phyloP scores from a whole-genome alignment of 2,113 vertebrate species.

The Hymenochirus boettgeri region DNA sequence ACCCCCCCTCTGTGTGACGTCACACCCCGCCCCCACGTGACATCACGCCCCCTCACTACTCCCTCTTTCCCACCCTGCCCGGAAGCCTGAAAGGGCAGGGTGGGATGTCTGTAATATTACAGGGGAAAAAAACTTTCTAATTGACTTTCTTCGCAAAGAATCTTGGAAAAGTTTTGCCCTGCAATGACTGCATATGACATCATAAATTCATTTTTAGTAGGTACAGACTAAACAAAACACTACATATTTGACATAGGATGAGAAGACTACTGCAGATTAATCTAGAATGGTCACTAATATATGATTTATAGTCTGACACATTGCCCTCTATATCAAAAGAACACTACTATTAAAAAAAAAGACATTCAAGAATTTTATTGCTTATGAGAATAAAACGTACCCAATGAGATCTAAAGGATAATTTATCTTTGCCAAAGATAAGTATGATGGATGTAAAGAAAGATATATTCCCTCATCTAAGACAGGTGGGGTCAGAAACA shows the following conservation, averaged over 20 bases:
- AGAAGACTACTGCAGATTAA: slow-evolving; percentile 20
- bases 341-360: slow-evolving; percentile 34
- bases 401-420: slow-evolving; percentile 30
- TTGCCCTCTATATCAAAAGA: slow-evolving; percentile 36
- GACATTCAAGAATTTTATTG: slow-evolving; percentile 35
- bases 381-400: slow-evolving; percentile 39
- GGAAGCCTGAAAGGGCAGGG: too few species aligned
- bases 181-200: not conserved
- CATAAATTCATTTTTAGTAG: not conserved
- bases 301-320: slow-evolving; percentile 29
- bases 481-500: slow-evolving; percentile 29
- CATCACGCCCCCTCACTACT: too few species aligned
- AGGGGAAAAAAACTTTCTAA: not conserved
- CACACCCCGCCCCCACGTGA: too few species aligned
- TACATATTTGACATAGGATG: slow-evolving; percentile 2
- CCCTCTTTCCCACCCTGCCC: too few species aligned
- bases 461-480: slow-evolving; percentile 33
- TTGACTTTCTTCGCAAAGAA: not conserved
- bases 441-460: slow-evolving; percentile 35
- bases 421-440: slow-evolving; percentile 32
- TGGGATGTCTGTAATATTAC: too few species aligned
- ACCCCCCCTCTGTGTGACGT: too few species aligned
- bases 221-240: slow-evolving; percentile 6
- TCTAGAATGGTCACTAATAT: slow-evolving; percentile 10
- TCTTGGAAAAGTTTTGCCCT: not conserved